Percentiles rank a stretch among this genome's conserved stretches.
These are phyloP conservation scores for Diadophis punctatus DNA, from an alignment of 2,113 vertebrate genomes.

Conservation along the genomic window DNA sequence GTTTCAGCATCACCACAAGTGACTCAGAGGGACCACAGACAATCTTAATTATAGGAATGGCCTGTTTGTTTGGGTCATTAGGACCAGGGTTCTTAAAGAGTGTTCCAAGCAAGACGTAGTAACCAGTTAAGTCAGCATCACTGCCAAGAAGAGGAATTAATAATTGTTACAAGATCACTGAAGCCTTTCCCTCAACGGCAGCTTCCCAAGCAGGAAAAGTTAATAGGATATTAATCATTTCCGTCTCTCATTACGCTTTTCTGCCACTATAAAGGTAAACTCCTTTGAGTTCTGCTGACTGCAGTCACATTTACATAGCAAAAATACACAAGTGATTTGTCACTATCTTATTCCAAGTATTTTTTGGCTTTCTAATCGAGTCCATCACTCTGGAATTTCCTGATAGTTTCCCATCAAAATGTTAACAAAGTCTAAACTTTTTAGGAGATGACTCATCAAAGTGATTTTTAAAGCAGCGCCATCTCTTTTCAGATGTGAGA, in stretches of 20 bases:
- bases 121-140: slow-evolving; percentile 79
- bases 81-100: slow-evolving; percentile 79
- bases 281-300: neutral
- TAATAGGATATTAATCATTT: neutral
- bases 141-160: slow-evolving; percentile 60
- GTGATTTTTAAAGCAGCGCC: neutral
- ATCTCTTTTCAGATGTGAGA: neutral
- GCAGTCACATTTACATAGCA: neutral
- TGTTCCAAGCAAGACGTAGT: slow-evolving; percentile 85
- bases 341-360: neutral
- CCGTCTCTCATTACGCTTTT: neutral
- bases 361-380: neutral
- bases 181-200: neutral
- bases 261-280: neutral
- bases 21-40: slow-evolving; percentile 89
- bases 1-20: slow-evolving; percentile 88
- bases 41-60: slow-evolving; percentile 76
- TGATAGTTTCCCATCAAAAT: neutral
- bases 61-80: slow-evolving; percentile 77
- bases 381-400: neutral
- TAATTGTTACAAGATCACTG: rapidly evolving
- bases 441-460: neutral
- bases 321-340: neutral
- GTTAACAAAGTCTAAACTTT: neutral
- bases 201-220: neutral